A percentile compares a stretch with the other conserved stretches of the same genome.
These are phyloP conservation scores for Clistopyga incitator DNA, from an alignment of 2,888 invertebrate species.

Conservation along the genomic window DNA sequence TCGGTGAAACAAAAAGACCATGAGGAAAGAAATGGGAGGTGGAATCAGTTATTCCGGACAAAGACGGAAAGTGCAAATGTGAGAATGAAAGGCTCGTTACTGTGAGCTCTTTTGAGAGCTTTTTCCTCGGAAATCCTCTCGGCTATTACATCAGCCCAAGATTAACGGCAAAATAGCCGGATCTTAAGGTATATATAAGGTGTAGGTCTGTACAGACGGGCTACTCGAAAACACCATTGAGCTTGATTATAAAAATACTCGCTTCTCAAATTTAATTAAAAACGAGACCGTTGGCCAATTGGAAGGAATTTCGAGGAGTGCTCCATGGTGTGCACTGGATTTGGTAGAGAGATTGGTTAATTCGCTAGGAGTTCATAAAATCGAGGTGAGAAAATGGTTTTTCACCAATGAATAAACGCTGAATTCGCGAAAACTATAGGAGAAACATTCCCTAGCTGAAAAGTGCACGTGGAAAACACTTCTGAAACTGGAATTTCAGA, in stretches of 20 bases:
- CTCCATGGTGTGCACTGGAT: not conserved
- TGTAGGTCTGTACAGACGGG: not conserved
- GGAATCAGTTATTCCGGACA: not conserved
- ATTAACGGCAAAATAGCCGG: not conserved
- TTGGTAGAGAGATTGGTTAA: not conserved
- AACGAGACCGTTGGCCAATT: not conserved
- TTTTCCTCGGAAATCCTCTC: not conserved
- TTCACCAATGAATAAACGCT: not conserved
- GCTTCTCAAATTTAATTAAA: not conserved
- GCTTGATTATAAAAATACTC: not conserved
- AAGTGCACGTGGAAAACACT: not conserved
- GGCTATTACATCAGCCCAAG: constrained; percentile 18
- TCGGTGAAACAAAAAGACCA: not conserved
- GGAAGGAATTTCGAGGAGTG: not conserved
- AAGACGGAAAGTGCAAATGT: not conserved
- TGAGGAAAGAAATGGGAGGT: not conserved
- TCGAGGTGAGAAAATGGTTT: not conserved
- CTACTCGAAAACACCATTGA: not conserved
- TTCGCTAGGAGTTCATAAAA: not conserved
- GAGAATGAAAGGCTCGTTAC: constrained; percentile 34
- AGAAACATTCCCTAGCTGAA: not conserved
- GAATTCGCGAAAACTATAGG: not conserved
- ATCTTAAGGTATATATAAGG: not conserved
- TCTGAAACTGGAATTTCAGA: too few species aligned
- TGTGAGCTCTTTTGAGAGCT: constrained; percentile 1